Percentiles rank a stretch among this genome's conserved stretches.
Conservation (phyloP, 92 coral and sea anemone genomes). For the Heteractis magnifica region DNA sequence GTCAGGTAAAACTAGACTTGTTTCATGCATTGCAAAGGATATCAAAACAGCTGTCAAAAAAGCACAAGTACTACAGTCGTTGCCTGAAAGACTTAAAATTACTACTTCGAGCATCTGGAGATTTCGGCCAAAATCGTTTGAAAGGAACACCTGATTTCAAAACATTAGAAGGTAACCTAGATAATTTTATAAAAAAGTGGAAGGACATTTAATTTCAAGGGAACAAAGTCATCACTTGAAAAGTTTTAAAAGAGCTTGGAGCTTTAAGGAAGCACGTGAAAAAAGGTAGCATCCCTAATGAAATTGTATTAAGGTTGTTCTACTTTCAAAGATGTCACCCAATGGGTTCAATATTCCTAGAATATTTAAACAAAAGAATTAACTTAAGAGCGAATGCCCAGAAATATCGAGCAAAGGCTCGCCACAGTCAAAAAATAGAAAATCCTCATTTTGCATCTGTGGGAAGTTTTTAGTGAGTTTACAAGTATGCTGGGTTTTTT, state of each 20-base stretch:
- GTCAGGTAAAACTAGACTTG: constrained; percentile 26
- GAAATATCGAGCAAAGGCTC: no score
- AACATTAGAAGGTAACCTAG: constrained; percentile 18
- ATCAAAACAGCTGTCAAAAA: constrained; percentile 18
- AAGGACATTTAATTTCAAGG: constrained; percentile 7
- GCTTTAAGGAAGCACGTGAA: constrained; percentile 30
- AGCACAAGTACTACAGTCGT: constrained; percentile 14
- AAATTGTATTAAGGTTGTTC: constrained; percentile 12
- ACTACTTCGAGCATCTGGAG: no score
- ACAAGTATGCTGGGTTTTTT: no score
- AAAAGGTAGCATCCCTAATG: constrained; percentile 36
- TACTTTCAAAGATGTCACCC: constrained; percentile 19
- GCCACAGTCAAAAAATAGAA: no score
- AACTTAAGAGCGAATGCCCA: no score
- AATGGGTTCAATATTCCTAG: constrained; percentile 9
- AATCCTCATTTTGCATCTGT: no score
- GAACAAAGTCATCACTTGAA: constrained; percentile 10
- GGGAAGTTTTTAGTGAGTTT: no score
- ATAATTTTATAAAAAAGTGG: constrained; percentile 31
- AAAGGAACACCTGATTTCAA: no score
- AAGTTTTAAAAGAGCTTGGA: constrained; percentile 31
- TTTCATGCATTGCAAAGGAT: constrained; percentile 42
- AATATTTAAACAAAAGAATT: background rate
- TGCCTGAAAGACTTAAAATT: no score
- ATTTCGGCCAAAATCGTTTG: no score